Evolutionary conservation across 2,797 vertebrate genomes (phyloP), one percentile per base, ranked within the genome.

Genomic region (Malurus splendens): DNA sequence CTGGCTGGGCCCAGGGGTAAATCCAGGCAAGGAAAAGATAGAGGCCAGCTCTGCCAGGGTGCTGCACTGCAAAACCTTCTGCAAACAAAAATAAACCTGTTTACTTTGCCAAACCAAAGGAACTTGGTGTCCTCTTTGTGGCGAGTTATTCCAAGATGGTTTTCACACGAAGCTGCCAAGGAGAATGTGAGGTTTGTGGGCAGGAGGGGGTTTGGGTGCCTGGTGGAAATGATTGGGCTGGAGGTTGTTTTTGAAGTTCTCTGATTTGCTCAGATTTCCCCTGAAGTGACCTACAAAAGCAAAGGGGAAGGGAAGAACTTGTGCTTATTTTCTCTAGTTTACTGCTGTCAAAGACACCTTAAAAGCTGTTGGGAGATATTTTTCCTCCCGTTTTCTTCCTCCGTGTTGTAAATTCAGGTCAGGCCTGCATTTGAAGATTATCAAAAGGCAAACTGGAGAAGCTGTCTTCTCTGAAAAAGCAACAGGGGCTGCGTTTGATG

Each of bases 241-340:
- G 33, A 62, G 68, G 72, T 8, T 66, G 87, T 8, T 78, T 92
- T 56, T 90, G 77, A 94, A 92, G 70, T 70, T 60, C 67, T 41
- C 74, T 2, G 36, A 83, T 88, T 92, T 64, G 65, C 74, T 86
- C 81, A 79, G 33, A 33, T 54, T 90, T 93, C 71, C 92, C 86
- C 82, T 71, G 51, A 88, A 82, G 83, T 77, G 93, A 88, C 93
- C 93, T 91, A 70, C 91, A 92, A 94, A 94, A 83, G 87, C 84
- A 62, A 66, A 88, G 77, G 84, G 62, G 90, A 78, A 87, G 52
- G 48, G 59, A 80, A 65, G 91, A 89, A 57, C 79, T 75, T 17
- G 79, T 27, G 70, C 92, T 90, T 90, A 71, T 91, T 91, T 91
- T 90, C 82, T 73, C 78, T 56, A 56, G 79, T 94, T 92, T 91